These are phyloP conservation scores for Sepiola atlantica DNA, from an alignment of 2,888 invertebrate genomes.

Conservation along the genomic window DNA sequence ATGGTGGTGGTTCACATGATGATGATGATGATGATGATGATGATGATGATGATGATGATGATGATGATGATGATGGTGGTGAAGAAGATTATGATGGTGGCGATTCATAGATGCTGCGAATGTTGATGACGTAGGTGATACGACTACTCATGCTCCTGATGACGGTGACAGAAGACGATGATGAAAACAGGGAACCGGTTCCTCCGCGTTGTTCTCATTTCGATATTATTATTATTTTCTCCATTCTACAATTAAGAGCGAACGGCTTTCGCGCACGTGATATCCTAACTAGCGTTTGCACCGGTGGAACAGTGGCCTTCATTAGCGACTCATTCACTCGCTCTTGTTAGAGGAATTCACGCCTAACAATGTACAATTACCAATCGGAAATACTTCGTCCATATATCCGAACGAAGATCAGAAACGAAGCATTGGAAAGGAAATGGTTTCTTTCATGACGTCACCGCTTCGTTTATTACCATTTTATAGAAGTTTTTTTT, in stretches of 20 bases:
- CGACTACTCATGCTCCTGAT: too few relatives aligned
- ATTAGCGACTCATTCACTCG: background rate
- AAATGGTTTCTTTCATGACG: background rate
- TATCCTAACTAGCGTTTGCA: background rate
- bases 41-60: too few relatives aligned
- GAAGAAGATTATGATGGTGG: too few relatives aligned
- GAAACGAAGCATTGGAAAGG: background rate
- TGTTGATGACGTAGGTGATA: too few relatives aligned
- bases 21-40: too few relatives aligned
- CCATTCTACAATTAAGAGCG: background rate
- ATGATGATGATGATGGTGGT: too few relatives aligned
- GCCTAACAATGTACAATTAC: constrained; percentile 14
- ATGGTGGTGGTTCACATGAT: too few relatives aligned
- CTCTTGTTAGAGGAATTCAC: background rate
- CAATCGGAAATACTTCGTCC: constrained; percentile 1
- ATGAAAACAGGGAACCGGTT: background rate
- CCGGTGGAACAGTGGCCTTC: background rate
- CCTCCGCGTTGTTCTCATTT: background rate
- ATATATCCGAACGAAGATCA: background rate
- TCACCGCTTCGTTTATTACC: background rate
- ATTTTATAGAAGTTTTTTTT: too few relatives aligned
- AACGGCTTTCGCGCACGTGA: background rate
- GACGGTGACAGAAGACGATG: too few relatives aligned
- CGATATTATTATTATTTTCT: constrained; percentile 19
- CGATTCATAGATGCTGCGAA: too few relatives aligned